Evolutionary conservation across 2,888 invertebrate species (phyloP), one percentile per base, ranked within the genome.

Genomic region (Portevinia maculata): DNA sequence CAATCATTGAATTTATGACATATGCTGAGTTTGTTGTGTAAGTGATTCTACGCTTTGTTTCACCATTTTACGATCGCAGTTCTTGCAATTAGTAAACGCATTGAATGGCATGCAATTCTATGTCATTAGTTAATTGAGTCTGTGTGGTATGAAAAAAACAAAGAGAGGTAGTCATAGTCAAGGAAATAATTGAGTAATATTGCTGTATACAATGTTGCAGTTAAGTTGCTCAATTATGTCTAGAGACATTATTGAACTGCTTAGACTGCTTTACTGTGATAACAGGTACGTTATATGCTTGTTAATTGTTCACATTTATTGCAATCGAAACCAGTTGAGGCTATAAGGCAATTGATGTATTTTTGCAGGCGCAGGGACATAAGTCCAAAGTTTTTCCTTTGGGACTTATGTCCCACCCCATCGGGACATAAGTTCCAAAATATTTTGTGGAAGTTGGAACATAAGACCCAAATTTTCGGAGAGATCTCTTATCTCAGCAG

Each of bases 121-220:
- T 34, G 50, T 62, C 71, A 53, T 71, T 71, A 60, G 53, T 44
- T 71, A 39, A 71, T 71, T 55, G 71, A 46, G 21, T 34, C 21
- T 11, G 44, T 19, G 44, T 8, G 41, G 17, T 17, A 19, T 17
- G 44, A 9, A 17, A 17, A 7, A 17, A 44, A 44, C 8, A 39
- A 39, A 39, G 39, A 39, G 24, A 24, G 24, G 24, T 39, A 39
- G 39, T 13, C 39, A 7, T 13, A 2, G 24, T 24, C 24, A 24
- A 3, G 24, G 5, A 24, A 24, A 24, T 24, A 5, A 6, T 3
- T 34, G 13, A 15, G 15, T 15, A 39, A n/a, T n/a, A 13, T 39
- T 39, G 15, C 15, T 1, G 6, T 7, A 13, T 39, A 39, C 39
- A 15, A 13, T 39, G 39, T 39, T 34, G 9, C 5, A 5, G 24